Base-by-base conservation (phyloP, 2,888 invertebrate species). In the Cabera pusaria region DNA sequence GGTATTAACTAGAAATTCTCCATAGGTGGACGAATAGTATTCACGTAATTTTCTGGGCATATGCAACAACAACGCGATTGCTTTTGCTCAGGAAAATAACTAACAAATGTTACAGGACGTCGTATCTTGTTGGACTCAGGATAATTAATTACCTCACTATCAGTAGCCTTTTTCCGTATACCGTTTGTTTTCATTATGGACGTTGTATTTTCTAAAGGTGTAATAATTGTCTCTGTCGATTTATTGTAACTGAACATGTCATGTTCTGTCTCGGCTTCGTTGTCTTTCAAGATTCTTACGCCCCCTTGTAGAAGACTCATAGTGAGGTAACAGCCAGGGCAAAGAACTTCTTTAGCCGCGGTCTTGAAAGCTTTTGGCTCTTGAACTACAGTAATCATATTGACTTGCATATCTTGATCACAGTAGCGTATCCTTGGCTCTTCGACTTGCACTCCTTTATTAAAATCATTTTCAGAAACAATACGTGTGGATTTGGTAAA, bases 11-110 rank as follows among this genome's bases (percentile, higher is more conserved):
- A 35, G n/a, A 34, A 18, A 19, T 33, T 5, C 2, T 19, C 9
- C 17, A 61, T 6, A 5, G 74, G 71, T 11, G 81, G 79, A 39
- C 77, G 70, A 24, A 84, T 76, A n/a, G 75, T 56, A 29, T 78
- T 59, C 6, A 84, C 60, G 28, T 72, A 78, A 25, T 64, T 66
- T 34, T 78, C 65, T 38, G 79, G 48, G 35, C 76, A 73, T n/a
- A n/a, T n/a, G n/a, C n/a, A n/a, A n/a, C n/a, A n/a, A n/a, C n/a
- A n/a, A n/a, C n/a, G n/a, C n/a, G n/a, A n/a, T n/a, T n/a, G n/a
- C n/a, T n/a, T n/a, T n/a, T n/a, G n/a, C n/a, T n/a, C n/a, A n/a
- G n/a, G n/a, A n/a, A n/a, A n/a, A n/a, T n/a, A n/a, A n/a, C n/a
- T n/a, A n/a, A n/a, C n/a, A n/a, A n/a, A n/a, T n/a, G n/a, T n/a